A percentile compares a stretch with the other conserved stretches of the same genome.
Evolutionary conservation across 2,888 invertebrate genomes (phyloP).

Genomic region (Euplexia lucipara): DNA sequence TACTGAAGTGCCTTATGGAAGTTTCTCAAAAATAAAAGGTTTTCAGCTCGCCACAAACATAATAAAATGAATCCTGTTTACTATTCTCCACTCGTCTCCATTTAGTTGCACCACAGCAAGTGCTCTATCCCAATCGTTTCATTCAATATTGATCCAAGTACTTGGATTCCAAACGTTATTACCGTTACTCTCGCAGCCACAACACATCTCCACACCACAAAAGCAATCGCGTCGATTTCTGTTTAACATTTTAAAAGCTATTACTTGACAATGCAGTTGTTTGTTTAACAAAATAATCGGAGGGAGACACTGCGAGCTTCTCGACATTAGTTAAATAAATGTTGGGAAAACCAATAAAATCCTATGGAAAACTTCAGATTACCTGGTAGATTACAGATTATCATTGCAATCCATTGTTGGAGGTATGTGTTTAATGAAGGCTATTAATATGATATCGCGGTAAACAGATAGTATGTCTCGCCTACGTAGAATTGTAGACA

Average conservation of each 20-base stretch:
- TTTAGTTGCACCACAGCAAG: conserved; percentile 39
- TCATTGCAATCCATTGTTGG: conserved; percentile 3
- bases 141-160: conserved; percentile 49
- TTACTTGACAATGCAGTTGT: background rate
- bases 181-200: conserved; percentile 1
- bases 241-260: conserved; percentile 10
- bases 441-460: conserved; percentile 20
- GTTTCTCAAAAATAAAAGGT: background rate
- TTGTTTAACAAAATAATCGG: conserved; percentile 2
- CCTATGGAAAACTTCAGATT: conserved; percentile 9
- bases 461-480: conserved; percentile 41
- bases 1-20: background rate
- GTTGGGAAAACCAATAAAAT: background rate
- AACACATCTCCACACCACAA: conserved; percentile 13
- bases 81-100: background rate
- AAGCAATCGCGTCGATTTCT: conserved; percentile 2
- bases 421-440: conserved; percentile 18
- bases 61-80: conserved; percentile 18
- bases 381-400: conserved; percentile 2
- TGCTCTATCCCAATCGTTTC: conserved; percentile 45
- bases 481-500: conserved; percentile 38
- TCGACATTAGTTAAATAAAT: background rate
- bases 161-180: conserved; percentile 24
- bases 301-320: background rate
- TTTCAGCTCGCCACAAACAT: background rate